A percentile compares a stretch with the other conserved stretches of the same genome.
Conservation (phyloP, 1,140 invertebrate genomes). For the Atta colombica region DNA sequence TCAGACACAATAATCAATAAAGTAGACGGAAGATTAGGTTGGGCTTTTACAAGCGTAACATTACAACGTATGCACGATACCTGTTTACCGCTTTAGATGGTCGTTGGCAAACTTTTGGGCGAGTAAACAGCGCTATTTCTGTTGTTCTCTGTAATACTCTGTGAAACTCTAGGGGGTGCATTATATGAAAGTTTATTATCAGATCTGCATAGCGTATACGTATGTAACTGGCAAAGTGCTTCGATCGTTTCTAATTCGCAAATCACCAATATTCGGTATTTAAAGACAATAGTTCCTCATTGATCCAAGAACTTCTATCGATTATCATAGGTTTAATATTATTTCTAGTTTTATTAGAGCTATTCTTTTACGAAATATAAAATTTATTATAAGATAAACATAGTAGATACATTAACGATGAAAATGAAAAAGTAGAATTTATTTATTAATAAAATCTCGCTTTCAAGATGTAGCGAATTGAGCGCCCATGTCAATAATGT, state of each 20-base stretch:
- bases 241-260: slow-evolving; percentile 36
- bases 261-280: slow-evolving; percentile 6
- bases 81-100: slow-evolving; percentile 39
- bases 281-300: neutral
- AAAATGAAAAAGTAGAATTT: neutral
- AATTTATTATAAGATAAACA: neutral
- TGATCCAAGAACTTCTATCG: neutral
- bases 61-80: slow-evolving; percentile 26
- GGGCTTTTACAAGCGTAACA: slow-evolving; percentile 17
- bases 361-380: neutral
- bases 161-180: slow-evolving; percentile 40
- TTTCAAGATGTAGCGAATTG: neutral
- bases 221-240: slow-evolving; percentile 11
- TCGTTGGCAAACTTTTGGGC: slow-evolving; percentile 52
- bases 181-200: slow-evolving; percentile 57
- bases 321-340: neutral
- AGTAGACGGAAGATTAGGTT: slow-evolving; percentile 34
- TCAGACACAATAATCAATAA: neutral
- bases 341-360: neutral
- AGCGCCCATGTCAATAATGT: neutral
- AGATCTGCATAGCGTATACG: slow-evolving; percentile 12
- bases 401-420: neutral
- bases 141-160: slow-evolving; percentile 38
- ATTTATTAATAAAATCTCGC: neutral
- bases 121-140: slow-evolving; percentile 60